Conservation (phyloP, 2,113 vertebrate genomes). For the Epinephelus lanceolatus region DNA sequence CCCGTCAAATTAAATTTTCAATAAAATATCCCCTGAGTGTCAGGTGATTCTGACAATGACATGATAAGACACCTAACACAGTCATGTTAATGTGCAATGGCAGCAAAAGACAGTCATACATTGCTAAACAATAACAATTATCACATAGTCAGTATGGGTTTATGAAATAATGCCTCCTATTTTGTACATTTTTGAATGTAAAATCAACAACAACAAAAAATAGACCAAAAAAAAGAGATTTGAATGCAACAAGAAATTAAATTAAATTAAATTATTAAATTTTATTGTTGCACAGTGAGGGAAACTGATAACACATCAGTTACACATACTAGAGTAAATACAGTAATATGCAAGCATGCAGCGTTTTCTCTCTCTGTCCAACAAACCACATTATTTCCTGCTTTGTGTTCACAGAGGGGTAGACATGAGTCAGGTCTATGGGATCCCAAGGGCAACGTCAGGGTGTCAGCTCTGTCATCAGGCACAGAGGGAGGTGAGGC, state of each 20-base stretch:
- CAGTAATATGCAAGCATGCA: neutral
- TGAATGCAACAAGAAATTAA: neutral
- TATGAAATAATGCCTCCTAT: neutral
- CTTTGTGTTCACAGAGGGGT: neutral
- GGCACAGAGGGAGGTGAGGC: constrained; percentile 3
- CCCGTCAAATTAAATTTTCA: too few species aligned
- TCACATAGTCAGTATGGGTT: neutral
- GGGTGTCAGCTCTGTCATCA: constrained; percentile 12
- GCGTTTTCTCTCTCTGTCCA: neutral
- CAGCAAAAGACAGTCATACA: too few species aligned
- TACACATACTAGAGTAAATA: neutral
- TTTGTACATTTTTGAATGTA: neutral
- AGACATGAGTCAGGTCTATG: neutral
- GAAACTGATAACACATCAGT: too few species aligned
- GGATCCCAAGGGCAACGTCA: neutral
- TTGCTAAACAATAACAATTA: too few species aligned
- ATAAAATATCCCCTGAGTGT: neutral
- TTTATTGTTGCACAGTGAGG: neutral
- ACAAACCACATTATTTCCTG: neutral
- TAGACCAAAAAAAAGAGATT: neutral
- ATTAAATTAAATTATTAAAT: too few species aligned
- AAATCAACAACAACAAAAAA: neutral
- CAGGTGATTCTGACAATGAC: too few species aligned
- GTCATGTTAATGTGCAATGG: too few species aligned
- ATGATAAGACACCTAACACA: too few species aligned